A percentile compares a stretch with the other conserved stretches of the same genome.
Conservation (phyloP, 2,888 invertebrate species). For the Phlogophora meticulosa region DNA sequence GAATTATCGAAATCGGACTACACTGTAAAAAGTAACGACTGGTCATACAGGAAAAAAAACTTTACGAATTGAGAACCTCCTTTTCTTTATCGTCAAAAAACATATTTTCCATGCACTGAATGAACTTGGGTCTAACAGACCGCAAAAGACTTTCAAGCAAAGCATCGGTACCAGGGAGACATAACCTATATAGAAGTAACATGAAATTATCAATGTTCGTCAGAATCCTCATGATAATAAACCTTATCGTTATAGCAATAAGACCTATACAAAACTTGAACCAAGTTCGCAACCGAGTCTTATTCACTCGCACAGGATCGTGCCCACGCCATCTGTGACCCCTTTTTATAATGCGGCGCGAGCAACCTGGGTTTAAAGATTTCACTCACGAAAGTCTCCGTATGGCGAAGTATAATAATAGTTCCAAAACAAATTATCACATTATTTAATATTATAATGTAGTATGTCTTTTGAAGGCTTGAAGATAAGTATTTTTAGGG, state of each 20-base stretch:
- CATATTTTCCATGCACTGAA: too few relatives aligned
- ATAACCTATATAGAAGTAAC: conserved; percentile 3
- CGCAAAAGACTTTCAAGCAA: not conserved
- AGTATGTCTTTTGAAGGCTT: not conserved
- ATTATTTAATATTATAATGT: not conserved
- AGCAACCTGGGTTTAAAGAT: not conserved
- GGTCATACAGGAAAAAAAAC: too few relatives aligned
- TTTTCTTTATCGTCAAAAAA: too few relatives aligned
- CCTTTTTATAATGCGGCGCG: not conserved
- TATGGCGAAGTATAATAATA: not conserved
- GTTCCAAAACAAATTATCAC: too few relatives aligned
- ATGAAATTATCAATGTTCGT: conserved; percentile 3
- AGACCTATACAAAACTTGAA: not conserved
- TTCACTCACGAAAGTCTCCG: not conserved
- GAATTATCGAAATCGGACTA: too few relatives aligned
- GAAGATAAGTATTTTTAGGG: too few relatives aligned
- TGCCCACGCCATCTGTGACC: not conserved
- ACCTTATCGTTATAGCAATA: not conserved
- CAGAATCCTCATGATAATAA: not conserved
- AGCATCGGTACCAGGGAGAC: conserved; percentile 21
- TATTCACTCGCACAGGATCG: conserved; percentile 11
- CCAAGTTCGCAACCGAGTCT: not conserved
- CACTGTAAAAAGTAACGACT: too few relatives aligned
- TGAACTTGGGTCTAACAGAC: not conserved
- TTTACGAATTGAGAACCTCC: too few relatives aligned